Evolutionary conservation across 2,888 invertebrate species (phyloP).

Genomic region (Drosophila diplacantha): DNA sequence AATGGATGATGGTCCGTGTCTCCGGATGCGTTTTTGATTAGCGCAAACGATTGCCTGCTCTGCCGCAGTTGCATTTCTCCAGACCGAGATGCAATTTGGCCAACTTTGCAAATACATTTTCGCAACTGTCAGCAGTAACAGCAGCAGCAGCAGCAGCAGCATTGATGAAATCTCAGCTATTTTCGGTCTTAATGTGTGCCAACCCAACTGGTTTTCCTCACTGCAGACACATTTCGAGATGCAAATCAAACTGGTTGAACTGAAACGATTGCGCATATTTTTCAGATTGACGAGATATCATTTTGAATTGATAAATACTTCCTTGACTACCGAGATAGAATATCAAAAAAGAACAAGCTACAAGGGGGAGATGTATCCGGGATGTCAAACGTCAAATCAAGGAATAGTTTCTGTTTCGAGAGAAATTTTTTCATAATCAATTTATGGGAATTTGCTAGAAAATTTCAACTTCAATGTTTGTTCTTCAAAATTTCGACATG

Average conservation of each 20-base stretch:
- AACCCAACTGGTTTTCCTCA: constrained; percentile 27
- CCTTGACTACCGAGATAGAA: constrained; percentile 3
- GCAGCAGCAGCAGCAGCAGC: constrained; percentile 7
- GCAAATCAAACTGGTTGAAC: constrained; percentile 42
- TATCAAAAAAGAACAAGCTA: background rate
- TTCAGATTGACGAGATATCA: constrained; percentile 30
- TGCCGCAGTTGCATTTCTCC: constrained; percentile 14
- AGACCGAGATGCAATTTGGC: constrained; percentile 6
- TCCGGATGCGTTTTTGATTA: constrained; percentile 33
- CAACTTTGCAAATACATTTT: constrained; percentile 22
- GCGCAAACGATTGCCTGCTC: constrained; percentile 12
- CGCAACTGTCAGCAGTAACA: constrained; percentile 26
- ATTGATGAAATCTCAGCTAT: constrained; percentile 26
- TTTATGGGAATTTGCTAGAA: background rate
- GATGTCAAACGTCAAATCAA: background rate
- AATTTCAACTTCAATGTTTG: too few relatives aligned
- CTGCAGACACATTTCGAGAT: constrained; percentile 30
- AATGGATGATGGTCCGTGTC: constrained; percentile 15
- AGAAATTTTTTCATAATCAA: background rate
- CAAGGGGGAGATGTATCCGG: constrained; percentile 10
- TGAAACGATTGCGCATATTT: constrained; percentile 26
- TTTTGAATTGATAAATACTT: constrained; percentile 38
- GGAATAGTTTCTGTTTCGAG: background rate
- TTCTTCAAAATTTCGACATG: background rate
- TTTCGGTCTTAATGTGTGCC: constrained; percentile 24